Evolutionary conservation across 2,113 vertebrate species (phyloP), one percentile per base, ranked within the genome.

Genomic region (Boleophthalmus pectinirostris): DNA sequence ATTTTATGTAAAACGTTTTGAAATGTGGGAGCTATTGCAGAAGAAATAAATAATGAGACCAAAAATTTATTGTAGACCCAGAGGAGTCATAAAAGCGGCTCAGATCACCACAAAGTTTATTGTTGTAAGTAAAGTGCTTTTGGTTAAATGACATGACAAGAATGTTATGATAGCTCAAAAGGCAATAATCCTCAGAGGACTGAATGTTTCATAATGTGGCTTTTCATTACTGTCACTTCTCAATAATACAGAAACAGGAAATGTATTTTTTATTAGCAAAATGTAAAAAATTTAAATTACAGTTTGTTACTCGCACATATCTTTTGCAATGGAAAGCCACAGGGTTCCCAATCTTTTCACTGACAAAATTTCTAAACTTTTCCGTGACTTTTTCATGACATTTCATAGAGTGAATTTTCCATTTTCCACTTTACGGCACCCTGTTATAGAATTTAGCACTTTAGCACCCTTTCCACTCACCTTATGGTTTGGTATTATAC

Each of bases 111-210:
- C 56, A 58, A 58, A 58, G 56, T 58, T 58, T 58, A 58, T 58
- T 58, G 13, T 58, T 58, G 11, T 58, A 58, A 5, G 56, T n/a
- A 23, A 56, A 60, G 24, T 60, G 58, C 25, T 61, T 61, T 3
- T 61, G 25, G 58, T 33, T 61, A 33, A 64, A 68, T 67, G 61
- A 12, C 33, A 70, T 33, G 54, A 69, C 51, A 54, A 70, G 72
- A 79, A 67, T 51, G 24, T 33, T 18, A 7, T 54, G 14, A 33
- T 33, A 33, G 58, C 15, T 61, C 25, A 33, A 16, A 53, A 77
- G 74, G 74, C 2, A 23, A 23, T n/a, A 43, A 51, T 13, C 25
- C 83, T 67, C 63, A 10, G 24, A 25, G 24, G 14, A 61, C 15
- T 33, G 3, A 25, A 25, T 15, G 23, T 24, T 58, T 23, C 21